Percentiles rank a stretch among this genome's conserved stretches.
Evolutionary conservation across 1,140 invertebrate species (phyloP).

Genomic region (Platyscapa corneri): DNA sequence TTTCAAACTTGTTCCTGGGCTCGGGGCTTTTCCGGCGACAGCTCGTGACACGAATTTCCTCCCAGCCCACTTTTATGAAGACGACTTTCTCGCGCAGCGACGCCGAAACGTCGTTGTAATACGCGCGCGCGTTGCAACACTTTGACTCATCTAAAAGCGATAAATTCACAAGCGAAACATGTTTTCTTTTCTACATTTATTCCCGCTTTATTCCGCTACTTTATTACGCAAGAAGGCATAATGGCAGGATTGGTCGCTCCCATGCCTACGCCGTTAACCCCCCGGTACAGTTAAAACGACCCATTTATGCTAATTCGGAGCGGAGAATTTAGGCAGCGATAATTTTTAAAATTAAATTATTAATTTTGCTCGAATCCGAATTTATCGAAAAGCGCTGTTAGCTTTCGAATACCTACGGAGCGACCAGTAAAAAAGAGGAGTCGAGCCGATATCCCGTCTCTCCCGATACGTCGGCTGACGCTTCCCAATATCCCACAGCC

Average conservation of each 20-base stretch:
- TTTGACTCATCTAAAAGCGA: constrained; percentile 19
- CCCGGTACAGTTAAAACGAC: constrained; percentile 19
- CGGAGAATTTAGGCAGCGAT: not conserved
- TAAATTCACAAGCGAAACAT: not conserved
- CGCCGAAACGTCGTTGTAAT: not conserved
- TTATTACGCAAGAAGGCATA: constrained; percentile 21
- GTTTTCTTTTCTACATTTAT: not conserved
- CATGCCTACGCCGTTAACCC: not conserved
- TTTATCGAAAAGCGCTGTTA: not conserved
- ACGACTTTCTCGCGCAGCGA: not conserved
- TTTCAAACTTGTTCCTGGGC: not conserved
- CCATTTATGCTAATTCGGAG: constrained; percentile 22
- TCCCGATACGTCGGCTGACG: too few species aligned
- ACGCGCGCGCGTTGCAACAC: not conserved
- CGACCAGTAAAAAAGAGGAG: too few species aligned
- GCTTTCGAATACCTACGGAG: too few species aligned
- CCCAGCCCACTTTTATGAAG: not conserved
- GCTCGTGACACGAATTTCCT: not conserved
- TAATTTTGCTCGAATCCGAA: not conserved
- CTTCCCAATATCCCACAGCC: too few species aligned
- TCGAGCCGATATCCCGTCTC: not conserved
- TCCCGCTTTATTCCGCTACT: not conserved
- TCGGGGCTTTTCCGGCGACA: constrained; percentile 2
- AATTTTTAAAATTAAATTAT: not conserved
- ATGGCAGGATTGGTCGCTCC: not conserved